Percentiles rank a stretch among this genome's conserved stretches.
phyloP scores from a whole-genome alignment of 2,888 invertebrate genomes.

The Caenorhabditis imperialis region DNA sequence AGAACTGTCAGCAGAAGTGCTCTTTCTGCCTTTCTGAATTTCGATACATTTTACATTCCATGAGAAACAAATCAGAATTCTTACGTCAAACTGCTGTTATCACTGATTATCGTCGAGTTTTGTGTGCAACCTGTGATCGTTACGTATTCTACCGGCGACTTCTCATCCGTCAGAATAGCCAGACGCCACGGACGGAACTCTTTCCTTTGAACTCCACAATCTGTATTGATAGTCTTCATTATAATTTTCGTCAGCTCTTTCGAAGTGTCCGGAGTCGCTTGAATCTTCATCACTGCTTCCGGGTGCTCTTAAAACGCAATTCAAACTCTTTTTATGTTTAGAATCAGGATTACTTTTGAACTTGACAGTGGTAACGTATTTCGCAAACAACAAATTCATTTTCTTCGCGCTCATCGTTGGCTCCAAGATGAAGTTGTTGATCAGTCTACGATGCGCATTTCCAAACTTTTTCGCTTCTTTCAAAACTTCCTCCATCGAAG shows the following conservation, averaged over 20 bases:
- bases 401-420: conserved; percentile 23
- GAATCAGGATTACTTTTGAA: conserved; percentile 6
- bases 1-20: conserved; percentile 16
- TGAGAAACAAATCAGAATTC: not conserved
- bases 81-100: conserved; percentile 27
- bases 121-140: conserved; percentile 32
- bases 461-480: conserved; percentile 21
- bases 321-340: not conserved
- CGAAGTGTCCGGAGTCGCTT: not conserved
- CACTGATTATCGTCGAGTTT: conserved; percentile 40
- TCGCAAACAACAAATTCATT: conserved; percentile 31
- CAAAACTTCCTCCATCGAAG: conserved; percentile 12
- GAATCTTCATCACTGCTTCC: conserved; percentile 21
- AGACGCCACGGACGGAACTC: conserved; percentile 32
- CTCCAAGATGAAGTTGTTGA: conserved; percentile 32
- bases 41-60: not conserved
- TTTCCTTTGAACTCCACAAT: conserved; percentile 6
- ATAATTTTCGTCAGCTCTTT: conserved; percentile 14
- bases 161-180: conserved; percentile 36
- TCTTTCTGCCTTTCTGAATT: conserved; percentile 38
- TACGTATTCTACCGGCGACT: conserved; percentile 32
- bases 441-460: conserved; percentile 30
- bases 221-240: conserved; percentile 35
- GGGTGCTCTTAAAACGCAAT: conserved; percentile 26
- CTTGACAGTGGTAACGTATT: conserved; percentile 13